Evolutionary conservation across 2,888 invertebrate genomes (phyloP), one percentile per base, ranked within the genome.

Genomic region (Agapostemon virescens): DNA sequence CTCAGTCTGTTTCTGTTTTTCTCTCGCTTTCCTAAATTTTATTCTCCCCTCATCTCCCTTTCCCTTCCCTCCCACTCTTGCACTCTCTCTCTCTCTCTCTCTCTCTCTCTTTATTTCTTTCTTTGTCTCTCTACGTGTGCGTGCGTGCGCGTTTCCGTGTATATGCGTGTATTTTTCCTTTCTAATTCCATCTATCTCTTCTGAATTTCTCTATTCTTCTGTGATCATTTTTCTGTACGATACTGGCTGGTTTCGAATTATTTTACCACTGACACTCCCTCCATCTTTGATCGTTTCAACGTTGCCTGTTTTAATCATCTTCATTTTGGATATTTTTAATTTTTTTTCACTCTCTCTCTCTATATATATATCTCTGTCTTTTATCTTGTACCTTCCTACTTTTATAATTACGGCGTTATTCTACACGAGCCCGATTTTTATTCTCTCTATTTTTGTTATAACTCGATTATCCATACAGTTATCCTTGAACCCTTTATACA

Each of bases 201-300:
- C 40, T 13, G 13, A 45, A n/a, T 93, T 3, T 66, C 55, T 49
- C 11, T 58, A n/a, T 68, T n/a, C 52, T 63, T 42, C 20, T 66
- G n/a, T n/a, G n/a, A n/a, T n/a, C n/a, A 42, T 71, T n/a, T 80
- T 55, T 77, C 71, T 75, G 42, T 86, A 66, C 75, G 73, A 61
- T 74, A 78, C 70, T 45, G 40, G 52, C 49, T 45, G 40, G 61
- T 61, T 85, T 77, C n/a, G 68, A 70, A 42, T 81, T 69, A 49
- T 77, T 77, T 55, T 84, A 84, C 86, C 93, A 93, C 69, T 61
- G 30, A 61, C 33, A 61, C 61, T 36, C 55, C 66, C 71, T 66
- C 63, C 72, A 94, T 93, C 94, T 94, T 94, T 92, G 92, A 92
- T 92, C 92, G 92, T 92, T 92, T 93, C 94, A 94, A 94, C 94